phyloP scores from a whole-genome alignment of 2,888 invertebrate genomes.

The Nycteola revayana region DNA sequence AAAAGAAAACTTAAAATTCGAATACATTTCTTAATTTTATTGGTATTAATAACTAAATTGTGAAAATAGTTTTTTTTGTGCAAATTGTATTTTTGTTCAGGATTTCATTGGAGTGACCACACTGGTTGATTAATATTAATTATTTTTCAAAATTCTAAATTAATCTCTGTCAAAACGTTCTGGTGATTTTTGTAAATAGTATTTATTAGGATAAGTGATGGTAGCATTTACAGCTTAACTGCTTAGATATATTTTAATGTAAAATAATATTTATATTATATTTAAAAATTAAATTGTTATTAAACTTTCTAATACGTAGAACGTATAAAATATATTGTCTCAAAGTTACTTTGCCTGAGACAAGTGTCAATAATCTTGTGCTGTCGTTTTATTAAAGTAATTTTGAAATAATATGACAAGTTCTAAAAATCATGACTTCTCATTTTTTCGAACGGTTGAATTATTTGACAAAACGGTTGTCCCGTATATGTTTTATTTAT shows the following conservation, averaged over 20 bases:
- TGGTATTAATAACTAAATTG: too few species aligned
- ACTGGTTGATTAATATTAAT: slow-evolving; percentile 8
- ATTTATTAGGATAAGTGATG: slow-evolving; percentile 77
- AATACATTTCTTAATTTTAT: too few species aligned
- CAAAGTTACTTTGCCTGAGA: slow-evolving; percentile 30
- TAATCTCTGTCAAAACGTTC: slow-evolving; percentile 50
- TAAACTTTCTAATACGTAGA: slow-evolving; percentile 65
- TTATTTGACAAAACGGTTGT: slow-evolving; percentile 28
- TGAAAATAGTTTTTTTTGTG: too few species aligned
- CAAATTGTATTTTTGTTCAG: too few species aligned
- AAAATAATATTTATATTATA: slow-evolving; percentile 80
- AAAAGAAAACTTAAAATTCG: too few species aligned
- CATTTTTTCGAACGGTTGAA: slow-evolving; percentile 22
- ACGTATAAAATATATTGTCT: slow-evolving; percentile 49
- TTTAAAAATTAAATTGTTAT: slow-evolving; percentile 76
- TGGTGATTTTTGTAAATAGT: slow-evolving; percentile 79
- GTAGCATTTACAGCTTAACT: slow-evolving; percentile 75
- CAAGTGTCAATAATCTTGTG: slow-evolving; percentile 1
- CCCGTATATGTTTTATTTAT: slow-evolving; percentile 40
- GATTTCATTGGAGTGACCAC: slow-evolving; percentile 12
- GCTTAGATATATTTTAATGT: slow-evolving; percentile 76
- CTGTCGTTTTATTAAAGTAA: slow-evolving; percentile 10
- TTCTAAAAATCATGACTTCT: slow-evolving; percentile 34
- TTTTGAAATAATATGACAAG: slow-evolving; percentile 27
- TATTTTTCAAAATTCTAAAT: slow-evolving; percentile 26